A percentile compares a stretch with the other conserved stretches of the same genome.
Conservation (phyloP, 2,113 vertebrate genomes). For the Tachysurus fulvidraco region DNA sequence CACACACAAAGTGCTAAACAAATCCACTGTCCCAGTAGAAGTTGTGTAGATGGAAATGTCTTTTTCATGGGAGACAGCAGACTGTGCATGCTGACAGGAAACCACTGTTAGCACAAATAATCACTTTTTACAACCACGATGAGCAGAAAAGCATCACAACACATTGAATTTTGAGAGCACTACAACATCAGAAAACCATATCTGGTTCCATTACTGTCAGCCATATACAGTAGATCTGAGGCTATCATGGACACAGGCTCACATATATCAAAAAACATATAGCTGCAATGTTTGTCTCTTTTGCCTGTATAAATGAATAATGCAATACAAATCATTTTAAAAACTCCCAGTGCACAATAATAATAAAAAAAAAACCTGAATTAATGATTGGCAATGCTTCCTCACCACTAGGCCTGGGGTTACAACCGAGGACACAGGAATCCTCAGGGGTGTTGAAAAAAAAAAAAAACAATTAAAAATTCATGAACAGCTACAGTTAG, state of each 20-base stretch:
- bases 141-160: neutral
- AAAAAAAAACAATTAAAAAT: neutral
- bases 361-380: neutral
- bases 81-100: neutral
- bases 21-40: neutral
- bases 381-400: slow-evolving; percentile 13
- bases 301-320: slow-evolving; percentile 23
- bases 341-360: neutral
- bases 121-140: neutral
- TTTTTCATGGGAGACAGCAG: neutral
- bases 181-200: neutral
- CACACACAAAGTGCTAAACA: neutral
- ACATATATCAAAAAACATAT: slow-evolving; percentile 2
- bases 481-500: slow-evolving; percentile 9
- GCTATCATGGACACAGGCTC: neutral
- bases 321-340: slow-evolving; percentile 5
- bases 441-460: neutral
- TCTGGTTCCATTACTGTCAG: neutral
- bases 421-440: slow-evolving; percentile 5
- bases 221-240: neutral
- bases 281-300: neutral
- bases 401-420: neutral
- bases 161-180: neutral
- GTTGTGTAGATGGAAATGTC: neutral
- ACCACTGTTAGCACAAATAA: neutral